Evolutionary conservation across 2,797 vertebrate species (phyloP).

Genomic region (Pterois miles): DNA sequence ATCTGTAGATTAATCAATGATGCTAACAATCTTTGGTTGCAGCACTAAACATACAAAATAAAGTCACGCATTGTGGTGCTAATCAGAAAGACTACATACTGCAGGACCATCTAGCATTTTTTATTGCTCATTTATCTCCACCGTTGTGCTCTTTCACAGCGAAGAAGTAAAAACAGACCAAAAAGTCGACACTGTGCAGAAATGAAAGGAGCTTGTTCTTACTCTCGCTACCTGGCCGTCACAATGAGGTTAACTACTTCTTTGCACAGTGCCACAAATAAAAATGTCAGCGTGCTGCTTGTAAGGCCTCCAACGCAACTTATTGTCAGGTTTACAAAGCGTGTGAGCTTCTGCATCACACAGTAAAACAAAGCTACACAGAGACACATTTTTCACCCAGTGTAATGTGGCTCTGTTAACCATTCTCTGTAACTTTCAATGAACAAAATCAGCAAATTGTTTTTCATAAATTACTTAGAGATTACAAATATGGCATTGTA

Average conservation of each 20-base stretch:
- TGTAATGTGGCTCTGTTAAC: not conserved
- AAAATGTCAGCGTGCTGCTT: conserved; percentile 17
- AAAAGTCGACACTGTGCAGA: not conserved
- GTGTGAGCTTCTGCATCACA: not conserved
- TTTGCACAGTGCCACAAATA: conserved; percentile 7
- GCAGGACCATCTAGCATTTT: not conserved
- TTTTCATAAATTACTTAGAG: not conserved
- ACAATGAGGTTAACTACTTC: conserved; percentile 24
- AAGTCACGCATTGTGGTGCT: not conserved
- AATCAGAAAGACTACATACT: not conserved
- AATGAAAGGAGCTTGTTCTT: not conserved
- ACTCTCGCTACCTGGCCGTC: not conserved
- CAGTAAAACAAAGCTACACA: not conserved
- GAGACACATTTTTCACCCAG: not conserved
- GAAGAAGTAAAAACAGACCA: not conserved
- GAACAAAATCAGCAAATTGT: not conserved
- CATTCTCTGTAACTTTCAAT: not conserved
- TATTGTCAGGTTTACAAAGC: conserved; percentile 12
- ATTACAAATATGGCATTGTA: not conserved
- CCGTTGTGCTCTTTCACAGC: not conserved
- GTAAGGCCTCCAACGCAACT: not conserved
- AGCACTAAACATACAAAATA: not conserved
- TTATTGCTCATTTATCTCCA: not conserved
- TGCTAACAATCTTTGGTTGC: not conserved
- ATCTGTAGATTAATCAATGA: not conserved